Conservation (phyloP, 2,113 vertebrate genomes). For the Rattus norvegicus region GRCr8 NC_086026.1:30464001-30464500, state of each 20-base stretch:
- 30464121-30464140: neutral
- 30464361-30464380: slow-evolving; percentile 9
- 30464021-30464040: neutral
- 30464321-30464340: neutral
- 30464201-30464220: neutral
- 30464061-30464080: neutral
- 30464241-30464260: neutral
- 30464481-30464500: neutral
- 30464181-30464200: neutral
- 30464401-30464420: neutral
- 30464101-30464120: neutral
- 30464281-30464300: neutral
- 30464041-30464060: neutral
- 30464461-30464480: neutral
- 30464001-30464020: neutral
- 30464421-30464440: neutral
- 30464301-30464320: neutral
- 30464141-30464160: neutral
- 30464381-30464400: neutral
- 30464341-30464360: neutral
- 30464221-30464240: neutral
- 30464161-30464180: neutral
- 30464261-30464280: neutral
- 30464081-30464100: neutral
- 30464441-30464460: neutral